These are phyloP conservation scores for Calonectris borealis DNA, from an alignment of 2,113 vertebrate genomes.

Conservation along the genomic window DNA sequence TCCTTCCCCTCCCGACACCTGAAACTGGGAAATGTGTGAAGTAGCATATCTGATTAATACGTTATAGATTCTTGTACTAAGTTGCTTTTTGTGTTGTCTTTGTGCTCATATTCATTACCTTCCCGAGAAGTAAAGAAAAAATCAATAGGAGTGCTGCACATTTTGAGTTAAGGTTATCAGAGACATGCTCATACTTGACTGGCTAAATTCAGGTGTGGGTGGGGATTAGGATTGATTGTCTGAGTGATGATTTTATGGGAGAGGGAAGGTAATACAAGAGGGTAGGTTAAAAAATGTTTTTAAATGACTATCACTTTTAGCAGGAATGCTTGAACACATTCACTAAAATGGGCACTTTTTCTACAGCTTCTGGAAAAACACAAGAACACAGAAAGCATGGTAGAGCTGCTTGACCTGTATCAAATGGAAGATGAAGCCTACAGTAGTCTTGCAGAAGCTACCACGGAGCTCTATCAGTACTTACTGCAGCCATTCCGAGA, in stretches of 20 bases:
- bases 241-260: not conserved
- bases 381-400: constrained; percentile 91
- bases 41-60: accelerated
- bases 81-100: not conserved
- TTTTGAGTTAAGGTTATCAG: not conserved
- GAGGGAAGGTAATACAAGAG: not conserved
- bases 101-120: not conserved
- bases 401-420: constrained; percentile 93
- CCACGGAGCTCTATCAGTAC: constrained; percentile 95
- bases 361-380: constrained; percentile 91
- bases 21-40: not conserved
- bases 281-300: not conserved
- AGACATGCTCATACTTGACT: not conserved
- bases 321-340: not conserved
- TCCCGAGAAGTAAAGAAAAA: not conserved
- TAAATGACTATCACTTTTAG: not conserved
- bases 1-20: accelerated
- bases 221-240: not conserved
- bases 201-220: not conserved
- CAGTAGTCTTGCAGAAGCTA: constrained; percentile 88
- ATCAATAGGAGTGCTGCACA: too few species aligned
- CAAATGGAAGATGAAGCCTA: constrained; percentile 92
- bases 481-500: constrained; percentile 96
- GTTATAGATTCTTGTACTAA: not conserved
- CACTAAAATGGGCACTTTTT: not conserved